A percentile compares a stretch with the other conserved stretches of the same genome.
phyloP scores from a whole-genome alignment of 2,888 invertebrate species.

The Cheiracanthium punctorium region DNA sequence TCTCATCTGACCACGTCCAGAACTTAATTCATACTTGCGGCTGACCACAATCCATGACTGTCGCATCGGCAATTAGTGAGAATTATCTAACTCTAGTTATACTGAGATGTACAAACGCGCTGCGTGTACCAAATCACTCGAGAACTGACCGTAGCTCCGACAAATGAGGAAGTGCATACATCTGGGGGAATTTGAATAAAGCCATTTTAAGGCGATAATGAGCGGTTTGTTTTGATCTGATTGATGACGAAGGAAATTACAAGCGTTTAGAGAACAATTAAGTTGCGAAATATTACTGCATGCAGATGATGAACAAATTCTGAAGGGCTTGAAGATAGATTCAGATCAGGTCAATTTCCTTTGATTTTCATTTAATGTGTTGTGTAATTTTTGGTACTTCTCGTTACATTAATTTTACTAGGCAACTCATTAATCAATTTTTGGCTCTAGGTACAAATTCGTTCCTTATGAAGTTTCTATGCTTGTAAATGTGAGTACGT shows the following conservation, averaged over 20 bases:
- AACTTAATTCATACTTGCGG: neutral
- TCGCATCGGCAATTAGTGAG: neutral
- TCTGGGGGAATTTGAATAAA: neutral
- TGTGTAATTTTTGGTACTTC: too few relatives aligned
- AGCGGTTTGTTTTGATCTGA: neutral
- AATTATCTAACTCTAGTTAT: neutral
- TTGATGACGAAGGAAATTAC: neutral
- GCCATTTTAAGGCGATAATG: conserved; percentile 1
- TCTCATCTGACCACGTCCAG: neutral
- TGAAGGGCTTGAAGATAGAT: too few relatives aligned
- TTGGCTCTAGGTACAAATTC: too few relatives aligned
- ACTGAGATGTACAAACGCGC: neutral
- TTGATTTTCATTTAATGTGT: too few relatives aligned
- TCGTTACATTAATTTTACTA: too few relatives aligned
- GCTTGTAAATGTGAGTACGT: too few relatives aligned
- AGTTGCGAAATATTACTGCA: neutral
- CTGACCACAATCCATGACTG: conserved; percentile 1
- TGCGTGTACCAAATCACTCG: neutral
- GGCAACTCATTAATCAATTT: too few relatives aligned
- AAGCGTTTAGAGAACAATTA: neutral
- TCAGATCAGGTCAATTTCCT: too few relatives aligned
- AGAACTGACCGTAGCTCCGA: neutral
- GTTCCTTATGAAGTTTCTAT: too few relatives aligned
- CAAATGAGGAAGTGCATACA: neutral
- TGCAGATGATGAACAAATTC: too few relatives aligned